A percentile compares a stretch with the other conserved stretches of the same genome.
Conservation (phyloP, 2,888 invertebrate genomes). For the Thera obeliscata region DNA sequence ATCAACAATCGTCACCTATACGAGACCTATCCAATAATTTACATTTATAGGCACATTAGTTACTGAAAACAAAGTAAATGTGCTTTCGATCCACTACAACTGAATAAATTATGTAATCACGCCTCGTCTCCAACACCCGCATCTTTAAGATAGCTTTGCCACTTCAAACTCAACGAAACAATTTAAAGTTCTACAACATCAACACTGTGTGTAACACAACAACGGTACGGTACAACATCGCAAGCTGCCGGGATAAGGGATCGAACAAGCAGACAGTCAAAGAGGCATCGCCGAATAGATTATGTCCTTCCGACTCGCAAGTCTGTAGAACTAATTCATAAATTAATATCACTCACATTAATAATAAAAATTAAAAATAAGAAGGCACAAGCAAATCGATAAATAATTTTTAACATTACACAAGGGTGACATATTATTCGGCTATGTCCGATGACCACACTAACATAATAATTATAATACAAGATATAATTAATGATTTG, state of each 20-base stretch:
- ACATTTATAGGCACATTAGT: conserved; percentile 84
- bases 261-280: conserved; percentile 74
- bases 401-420: conserved; percentile 75
- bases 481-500: conserved; percentile 82
- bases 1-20: conserved; percentile 76
- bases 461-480: conserved; percentile 79
- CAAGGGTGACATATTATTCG: conserved; percentile 66
- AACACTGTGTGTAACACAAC: conserved; percentile 67
- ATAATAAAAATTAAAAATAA: conserved; percentile 78
- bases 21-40: conserved; percentile 80
- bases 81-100: conserved; percentile 81
- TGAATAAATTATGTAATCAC: conserved; percentile 70
- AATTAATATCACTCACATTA: conserved; percentile 81
- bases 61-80: conserved; percentile 80
- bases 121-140: conserved; percentile 76
- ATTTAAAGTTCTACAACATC: conserved; percentile 65
- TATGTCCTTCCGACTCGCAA: conserved; percentile 60
- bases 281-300: conserved; percentile 73
- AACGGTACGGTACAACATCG: conserved; percentile 50
- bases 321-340: conserved; percentile 77
- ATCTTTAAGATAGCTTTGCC: conserved; percentile 72
- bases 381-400: conserved; percentile 82
- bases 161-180: conserved; percentile 68
- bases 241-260: conserved; percentile 69
- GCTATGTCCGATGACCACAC: conserved; percentile 75